phyloP scores from a whole-genome alignment of 1,140 invertebrate species.

The Amyelois transitella region DNA sequence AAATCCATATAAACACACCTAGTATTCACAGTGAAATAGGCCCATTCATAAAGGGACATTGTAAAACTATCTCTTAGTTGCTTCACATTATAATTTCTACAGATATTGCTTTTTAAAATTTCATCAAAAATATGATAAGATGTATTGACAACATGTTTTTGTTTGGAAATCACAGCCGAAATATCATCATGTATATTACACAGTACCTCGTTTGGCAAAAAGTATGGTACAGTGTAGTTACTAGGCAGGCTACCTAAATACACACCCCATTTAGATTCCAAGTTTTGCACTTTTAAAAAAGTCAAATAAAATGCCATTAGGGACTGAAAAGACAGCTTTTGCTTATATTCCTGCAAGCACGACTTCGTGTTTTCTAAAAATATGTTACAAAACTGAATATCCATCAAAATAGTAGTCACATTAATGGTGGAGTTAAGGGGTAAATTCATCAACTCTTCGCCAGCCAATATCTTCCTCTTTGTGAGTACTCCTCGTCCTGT shows the following conservation, averaged over 20 bases:
- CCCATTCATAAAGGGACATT: conserved; percentile 72
- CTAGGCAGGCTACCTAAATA: conserved; percentile 78
- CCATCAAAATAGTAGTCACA: conserved; percentile 60
- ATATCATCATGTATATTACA: conserved; percentile 57
- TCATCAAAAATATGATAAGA: conserved; percentile 63
- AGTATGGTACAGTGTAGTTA: conserved; percentile 75
- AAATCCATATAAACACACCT: conserved; percentile 78
- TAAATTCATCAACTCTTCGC: conserved; percentile 75
- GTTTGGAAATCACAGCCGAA: conserved; percentile 43
- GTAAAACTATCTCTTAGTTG: conserved; percentile 51
- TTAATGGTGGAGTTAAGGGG: conserved; percentile 77
- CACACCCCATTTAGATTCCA: conserved; percentile 67
- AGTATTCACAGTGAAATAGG: conserved; percentile 85
- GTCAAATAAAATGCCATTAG: conserved; percentile 77
- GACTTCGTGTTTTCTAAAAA: conserved; percentile 55
- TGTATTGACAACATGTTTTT: conserved; percentile 48
- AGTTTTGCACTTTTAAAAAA: conserved; percentile 65
- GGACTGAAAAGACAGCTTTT: conserved; percentile 66
- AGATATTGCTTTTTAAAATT: conserved; percentile 43
- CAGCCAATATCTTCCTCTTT: conserved; percentile 63
- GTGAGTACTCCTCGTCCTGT: conserved; percentile 78
- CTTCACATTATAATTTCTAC: conserved; percentile 22
- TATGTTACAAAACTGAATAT: conserved; percentile 60
- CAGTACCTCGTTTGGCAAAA: conserved; percentile 59
- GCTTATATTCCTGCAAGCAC: conserved; percentile 42